phyloP scores from a whole-genome alignment of 2,113 vertebrate species.

The Tiliqua scincoides region DNA sequence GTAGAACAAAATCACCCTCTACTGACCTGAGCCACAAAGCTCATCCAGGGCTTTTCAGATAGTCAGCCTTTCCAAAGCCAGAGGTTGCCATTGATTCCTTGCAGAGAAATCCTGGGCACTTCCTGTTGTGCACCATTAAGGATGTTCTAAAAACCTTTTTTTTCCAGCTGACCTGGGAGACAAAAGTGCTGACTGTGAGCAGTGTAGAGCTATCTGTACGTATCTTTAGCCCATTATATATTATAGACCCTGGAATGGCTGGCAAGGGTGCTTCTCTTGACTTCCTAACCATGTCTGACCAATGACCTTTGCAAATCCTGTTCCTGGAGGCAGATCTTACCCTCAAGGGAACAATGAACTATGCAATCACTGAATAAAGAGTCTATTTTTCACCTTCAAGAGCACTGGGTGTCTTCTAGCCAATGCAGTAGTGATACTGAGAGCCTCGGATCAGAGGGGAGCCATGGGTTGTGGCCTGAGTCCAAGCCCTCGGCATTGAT shows the following conservation, averaged over 20 bases:
- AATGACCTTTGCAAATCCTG: background rate
- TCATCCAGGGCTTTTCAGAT: no score
- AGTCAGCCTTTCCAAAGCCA: no score
- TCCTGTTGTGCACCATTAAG: background rate
- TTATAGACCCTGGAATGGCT: background rate
- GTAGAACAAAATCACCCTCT: background rate
- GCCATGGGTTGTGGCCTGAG: no score
- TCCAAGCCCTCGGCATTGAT: no score
- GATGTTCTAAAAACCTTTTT: background rate
- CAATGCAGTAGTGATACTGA: no score
- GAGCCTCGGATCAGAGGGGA: no score
- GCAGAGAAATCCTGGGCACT: background rate
- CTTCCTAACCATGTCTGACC: fast-evolving
- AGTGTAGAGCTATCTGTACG: background rate
- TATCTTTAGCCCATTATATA: background rate
- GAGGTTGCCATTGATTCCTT: background rate
- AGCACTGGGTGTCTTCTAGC: background rate
- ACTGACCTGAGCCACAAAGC: background rate
- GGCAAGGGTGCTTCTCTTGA: background rate
- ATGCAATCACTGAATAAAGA: conserved; percentile 69
- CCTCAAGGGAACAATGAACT: conserved; percentile 12
- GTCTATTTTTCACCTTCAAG: conserved; percentile 73
- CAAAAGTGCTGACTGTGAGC: background rate
- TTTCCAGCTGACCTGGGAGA: background rate
- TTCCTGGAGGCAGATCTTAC: fast-evolving